These are phyloP conservation scores for Anguilla obscura DNA, from an alignment of 2,797 vertebrate genomes.

Conservation along the genomic window DNA sequence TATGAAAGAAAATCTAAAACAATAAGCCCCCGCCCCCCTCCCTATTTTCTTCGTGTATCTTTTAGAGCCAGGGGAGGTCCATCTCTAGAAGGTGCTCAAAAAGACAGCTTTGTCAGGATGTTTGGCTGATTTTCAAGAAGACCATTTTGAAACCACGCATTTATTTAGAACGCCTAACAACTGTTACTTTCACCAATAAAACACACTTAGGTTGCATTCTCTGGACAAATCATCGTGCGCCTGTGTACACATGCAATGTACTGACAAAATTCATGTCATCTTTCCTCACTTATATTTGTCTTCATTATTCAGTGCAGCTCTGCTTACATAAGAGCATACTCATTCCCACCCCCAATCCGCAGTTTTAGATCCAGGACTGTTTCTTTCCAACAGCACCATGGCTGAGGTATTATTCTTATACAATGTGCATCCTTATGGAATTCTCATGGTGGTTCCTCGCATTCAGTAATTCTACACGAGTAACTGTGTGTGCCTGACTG, in stretches of 20 bases:
- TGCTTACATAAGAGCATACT: conserved; percentile 23
- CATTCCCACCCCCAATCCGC: conserved; percentile 12
- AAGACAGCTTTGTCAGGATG: conserved; percentile 61
- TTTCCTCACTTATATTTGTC: conserved; percentile 7
- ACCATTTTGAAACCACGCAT: neutral
- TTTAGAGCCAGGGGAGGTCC: conserved; percentile 63
- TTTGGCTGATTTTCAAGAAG: conserved; percentile 42
- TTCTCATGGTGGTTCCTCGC: neutral
- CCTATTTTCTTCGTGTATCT: conserved; percentile 28
- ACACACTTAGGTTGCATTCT: neutral
- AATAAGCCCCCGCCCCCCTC: conserved; percentile 54
- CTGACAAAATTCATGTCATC: neutral
- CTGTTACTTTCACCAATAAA: neutral
- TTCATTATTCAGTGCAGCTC: neutral
- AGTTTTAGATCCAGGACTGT: neutral
- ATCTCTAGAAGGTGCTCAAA: conserved; percentile 63
- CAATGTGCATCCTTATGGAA: neutral
- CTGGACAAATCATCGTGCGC: neutral
- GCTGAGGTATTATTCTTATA: neutral
- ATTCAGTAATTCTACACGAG: neutral
- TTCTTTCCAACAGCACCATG: conserved; percentile 7
- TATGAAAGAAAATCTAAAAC: conserved; percentile 83
- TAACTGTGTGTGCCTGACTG: neutral
- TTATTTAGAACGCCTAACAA: conserved; percentile 4
- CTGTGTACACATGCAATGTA: neutral